Evolutionary conservation across 2,797 vertebrate species (phyloP), one percentile per base, ranked within the genome.

Genomic region (Garrulus glandarius): DNA sequence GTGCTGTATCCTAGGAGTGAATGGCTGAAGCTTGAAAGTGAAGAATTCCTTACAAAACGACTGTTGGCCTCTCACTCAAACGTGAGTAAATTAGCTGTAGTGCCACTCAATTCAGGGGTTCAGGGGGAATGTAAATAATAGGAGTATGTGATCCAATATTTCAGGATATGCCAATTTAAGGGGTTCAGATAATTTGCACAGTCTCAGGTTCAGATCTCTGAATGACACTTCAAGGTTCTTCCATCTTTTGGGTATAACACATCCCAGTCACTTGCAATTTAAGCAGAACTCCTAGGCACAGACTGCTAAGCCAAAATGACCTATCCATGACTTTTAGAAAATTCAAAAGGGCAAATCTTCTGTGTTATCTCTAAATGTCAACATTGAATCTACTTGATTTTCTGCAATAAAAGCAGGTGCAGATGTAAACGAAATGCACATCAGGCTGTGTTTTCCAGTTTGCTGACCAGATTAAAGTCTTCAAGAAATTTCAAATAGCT

Each of bases 371-470:
- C 82, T 60, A 88, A 93, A 95, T 93, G 92, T 93, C 96, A 94
- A 24, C 92, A 64, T 59, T 84, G 93, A 96, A 91, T 92, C 59
- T 67, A 41, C 77, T 87, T 88, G 36, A 80, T 96, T 96, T 96
- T 84, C 68, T 77, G 37, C 93, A 90, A 26, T 94, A 90, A 68
- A 69, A 68, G 29, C 68, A 60, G 9, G 2, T 37, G 2, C 1
- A 1, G 46, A 79, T 91, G 36, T 59, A 78, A 91, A 90, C 39
- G 52, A 83, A 95, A 93, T 43, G n/a, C 0, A 4, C 64, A 72
- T 63, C 78, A 68, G 57, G 82, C 65, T 81, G 71, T 36, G 75
- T 39, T 87, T 81, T 50, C 44, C 50, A 76, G 55, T 91, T 71
- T 72, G 29, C 53, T 76, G 64, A 79, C 36, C 55, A 47, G 68